Percentiles rank a stretch among this genome's conserved stretches.
Conservation (phyloP, 2,888 invertebrate species). For the Calliopum simillimum region DNA sequence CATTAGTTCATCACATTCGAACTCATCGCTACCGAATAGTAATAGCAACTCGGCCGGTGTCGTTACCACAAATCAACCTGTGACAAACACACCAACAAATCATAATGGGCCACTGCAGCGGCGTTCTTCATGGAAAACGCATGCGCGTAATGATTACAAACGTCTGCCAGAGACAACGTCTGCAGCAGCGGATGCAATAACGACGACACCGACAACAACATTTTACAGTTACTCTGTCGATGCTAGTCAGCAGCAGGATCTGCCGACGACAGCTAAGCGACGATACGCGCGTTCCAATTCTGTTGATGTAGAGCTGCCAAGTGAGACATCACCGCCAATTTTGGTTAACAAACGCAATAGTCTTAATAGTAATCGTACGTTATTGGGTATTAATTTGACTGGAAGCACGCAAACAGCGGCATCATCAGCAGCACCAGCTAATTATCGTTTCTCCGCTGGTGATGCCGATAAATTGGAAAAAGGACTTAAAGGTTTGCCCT, state of each 20-base stretch:
- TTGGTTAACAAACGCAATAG: slow-evolving; percentile 47
- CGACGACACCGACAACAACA: slow-evolving; percentile 28
- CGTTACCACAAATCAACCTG: slow-evolving; percentile 22
- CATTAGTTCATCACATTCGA: slow-evolving; percentile 52
- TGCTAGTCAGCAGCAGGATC: slow-evolving; percentile 43
- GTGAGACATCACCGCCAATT: slow-evolving; percentile 32
- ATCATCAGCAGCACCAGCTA: slow-evolving; percentile 48
- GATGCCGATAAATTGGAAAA: slow-evolving; percentile 75
- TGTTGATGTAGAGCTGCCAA: slow-evolving; percentile 39
- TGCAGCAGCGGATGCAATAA: slow-evolving; percentile 47
- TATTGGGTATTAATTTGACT: slow-evolving; percentile 20
- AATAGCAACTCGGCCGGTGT: slow-evolving; percentile 25
- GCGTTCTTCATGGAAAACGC: slow-evolving; percentile 61
- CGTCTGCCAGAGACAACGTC: slow-evolving; percentile 57
- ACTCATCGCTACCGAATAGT: slow-evolving; percentile 46
- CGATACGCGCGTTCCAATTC: slow-evolving; percentile 50
- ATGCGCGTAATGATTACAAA: slow-evolving; percentile 59
- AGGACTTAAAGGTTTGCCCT: slow-evolving; percentile 71
- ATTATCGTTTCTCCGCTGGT: slow-evolving; percentile 77
- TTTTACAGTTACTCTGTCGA: slow-evolving; percentile 13
- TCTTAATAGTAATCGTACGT: slow-evolving; percentile 42
- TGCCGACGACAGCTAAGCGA: slow-evolving; percentile 44
- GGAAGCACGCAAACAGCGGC: not conserved
- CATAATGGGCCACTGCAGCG: slow-evolving; percentile 51
- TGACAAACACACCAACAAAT: slow-evolving; percentile 6